Percentiles rank a stretch among this genome's conserved stretches.
phyloP scores from a whole-genome alignment of 2,113 vertebrate genomes.

The Aspiorhynchus laticeps region DNA sequence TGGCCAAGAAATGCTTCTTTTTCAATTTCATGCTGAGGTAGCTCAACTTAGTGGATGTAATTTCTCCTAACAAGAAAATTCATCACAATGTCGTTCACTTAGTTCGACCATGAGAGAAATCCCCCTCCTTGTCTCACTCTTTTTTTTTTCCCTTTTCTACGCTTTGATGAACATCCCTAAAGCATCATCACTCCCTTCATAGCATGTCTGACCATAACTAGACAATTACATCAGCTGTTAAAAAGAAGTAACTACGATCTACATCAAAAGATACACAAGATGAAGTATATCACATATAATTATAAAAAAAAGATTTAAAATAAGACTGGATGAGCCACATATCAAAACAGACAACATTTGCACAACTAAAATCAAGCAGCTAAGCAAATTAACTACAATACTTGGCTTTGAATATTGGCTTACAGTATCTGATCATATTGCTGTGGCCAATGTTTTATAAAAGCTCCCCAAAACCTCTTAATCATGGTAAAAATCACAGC shows the following conservation, averaged over 20 bases:
- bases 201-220: constrained; percentile 74
- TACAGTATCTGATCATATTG: background rate
- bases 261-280: constrained; percentile 53
- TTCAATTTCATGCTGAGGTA: constrained; percentile 99
- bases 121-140: constrained; percentile 39
- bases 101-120: constrained; percentile 79
- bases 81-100: constrained; percentile 96
- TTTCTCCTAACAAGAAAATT: constrained; percentile 99
- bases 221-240: constrained; percentile 79
- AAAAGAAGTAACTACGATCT: constrained; percentile 66
- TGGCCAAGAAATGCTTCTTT: constrained; percentile 97
- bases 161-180: constrained; percentile 91
- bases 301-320: constrained; percentile 31
- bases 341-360: background rate
- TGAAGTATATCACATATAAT: too few species aligned
- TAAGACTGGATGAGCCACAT: background rate
- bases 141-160: constrained; percentile 63
- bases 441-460: background rate
- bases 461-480: background rate
- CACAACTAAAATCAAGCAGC: background rate
- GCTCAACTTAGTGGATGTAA: constrained; percentile 98
- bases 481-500: background rate
- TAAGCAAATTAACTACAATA: background rate
- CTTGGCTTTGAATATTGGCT: background rate
- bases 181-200: constrained; percentile 78